These are phyloP conservation scores for Anoplophora glabripennis DNA, from an alignment of 1,140 invertebrate genomes.

Conservation along the genomic window DNA sequence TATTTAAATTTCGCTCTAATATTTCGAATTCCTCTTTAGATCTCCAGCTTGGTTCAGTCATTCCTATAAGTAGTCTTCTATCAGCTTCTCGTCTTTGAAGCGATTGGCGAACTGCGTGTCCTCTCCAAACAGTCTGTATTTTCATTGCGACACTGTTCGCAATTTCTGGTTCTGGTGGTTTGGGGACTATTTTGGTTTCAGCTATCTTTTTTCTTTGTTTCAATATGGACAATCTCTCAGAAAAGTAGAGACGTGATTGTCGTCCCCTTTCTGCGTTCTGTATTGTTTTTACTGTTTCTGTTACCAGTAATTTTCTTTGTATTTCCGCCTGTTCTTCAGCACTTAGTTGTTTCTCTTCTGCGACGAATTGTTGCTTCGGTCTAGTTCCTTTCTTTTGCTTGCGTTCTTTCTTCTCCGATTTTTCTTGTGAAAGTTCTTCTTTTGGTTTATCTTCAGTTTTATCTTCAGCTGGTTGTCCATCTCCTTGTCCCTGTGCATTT, in stretches of 20 bases:
- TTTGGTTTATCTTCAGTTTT: slow-evolving; percentile 11
- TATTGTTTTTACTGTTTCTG: slow-evolving; percentile 48
- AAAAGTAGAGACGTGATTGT: slow-evolving; percentile 53
- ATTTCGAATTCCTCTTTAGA: slow-evolving; percentile 50
- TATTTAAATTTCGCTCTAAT: slow-evolving; percentile 53
- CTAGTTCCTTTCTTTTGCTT: slow-evolving; percentile 1
- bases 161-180: slow-evolving; percentile 5
- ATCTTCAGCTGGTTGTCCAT: background rate
- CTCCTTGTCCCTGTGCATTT: slow-evolving; percentile 10
- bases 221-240: slow-evolving; percentile 38
- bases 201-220: slow-evolving; percentile 21
- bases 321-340: slow-evolving; percentile 3
- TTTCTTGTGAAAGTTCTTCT: slow-evolving; percentile 11
- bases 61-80: slow-evolving; percentile 48
- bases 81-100: slow-evolving; percentile 42
- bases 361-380: background rate
- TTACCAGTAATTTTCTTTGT: slow-evolving; percentile 28
- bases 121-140: slow-evolving; percentile 55
- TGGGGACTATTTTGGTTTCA: slow-evolving; percentile 20
- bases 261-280: slow-evolving; percentile 57
- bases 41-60: slow-evolving; percentile 43
- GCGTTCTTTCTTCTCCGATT: background rate
- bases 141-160: slow-evolving; percentile 42
- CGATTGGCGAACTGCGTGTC: slow-evolving; percentile 42
- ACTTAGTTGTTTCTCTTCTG: background rate